Base-by-base conservation (phyloP, 2,888 invertebrate genomes). In the Pandemis corylana region DNA sequence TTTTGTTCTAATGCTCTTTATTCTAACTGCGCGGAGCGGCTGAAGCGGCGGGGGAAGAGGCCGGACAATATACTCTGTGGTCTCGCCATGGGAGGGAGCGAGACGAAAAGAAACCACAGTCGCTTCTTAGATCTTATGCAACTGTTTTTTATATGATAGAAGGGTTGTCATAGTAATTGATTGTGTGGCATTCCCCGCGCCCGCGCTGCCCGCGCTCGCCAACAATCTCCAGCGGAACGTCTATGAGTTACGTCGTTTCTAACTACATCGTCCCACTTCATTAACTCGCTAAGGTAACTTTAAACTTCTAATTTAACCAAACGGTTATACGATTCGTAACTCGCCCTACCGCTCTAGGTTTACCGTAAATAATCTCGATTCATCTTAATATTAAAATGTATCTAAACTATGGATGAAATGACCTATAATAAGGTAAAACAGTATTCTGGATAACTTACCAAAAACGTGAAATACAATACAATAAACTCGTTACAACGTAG, bases 381-480 rank as follows among this genome's bases (percentile, higher is more conserved):
- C 85, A 84, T 81, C 85, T 87, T 86, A 87, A 83, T 51, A 78
- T 78, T 80, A 79, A 36, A 77, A 64, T 71, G 70, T 76, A 77
- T 67, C 69, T 76, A 70, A 72, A 68, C 64, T 75, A 81, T 80
- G 78, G 78, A 78, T 80, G 79, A 81, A 81, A 80, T 79, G 73
- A 81, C 78, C 77, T 78, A 78, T 78, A 77, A 75, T 76, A 80
- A 74, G 76, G 79, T 80, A 81, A 85, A 85, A 93, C 94, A 94
- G 84, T 90, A 94, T 94, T 94, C 94, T 94, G 94, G 94, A 94
- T 94, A 94, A 94, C 94, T 94, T 94, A 94, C 92, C 77, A 89
- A 89, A 51, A 89, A 88, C 85, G 79, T 81, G 76, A 76, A 71
- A 69, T 77, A 79, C 73, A 79, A 71, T 76, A 72, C 78, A 80